Conservation (phyloP, 2,888 invertebrate genomes). For the Hemithea aestivaria region DNA sequence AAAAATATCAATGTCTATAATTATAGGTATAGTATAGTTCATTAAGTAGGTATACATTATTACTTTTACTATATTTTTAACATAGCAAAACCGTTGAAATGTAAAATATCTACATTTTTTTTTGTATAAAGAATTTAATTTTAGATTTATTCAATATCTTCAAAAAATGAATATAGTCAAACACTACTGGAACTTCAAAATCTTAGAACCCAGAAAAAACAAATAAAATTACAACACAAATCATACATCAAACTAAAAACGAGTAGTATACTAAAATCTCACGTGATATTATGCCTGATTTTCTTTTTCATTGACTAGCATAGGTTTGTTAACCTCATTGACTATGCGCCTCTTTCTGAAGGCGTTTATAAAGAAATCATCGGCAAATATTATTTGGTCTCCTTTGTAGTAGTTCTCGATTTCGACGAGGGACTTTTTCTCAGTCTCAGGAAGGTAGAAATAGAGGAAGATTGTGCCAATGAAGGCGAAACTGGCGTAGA, state of each 20-base stretch:
- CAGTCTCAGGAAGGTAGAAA: constrained; percentile 77
- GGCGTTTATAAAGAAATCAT: constrained; percentile 63
- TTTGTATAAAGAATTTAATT: no score
- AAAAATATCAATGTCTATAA: no score
- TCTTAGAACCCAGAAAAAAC: no score
- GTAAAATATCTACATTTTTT: no score
- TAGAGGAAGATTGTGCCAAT: constrained; percentile 72
- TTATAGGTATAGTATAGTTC: no score
- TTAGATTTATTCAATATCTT: no score
- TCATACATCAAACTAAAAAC: background rate
- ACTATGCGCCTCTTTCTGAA: constrained; percentile 46
- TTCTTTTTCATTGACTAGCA: constrained; percentile 50
- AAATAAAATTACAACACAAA: background rate
- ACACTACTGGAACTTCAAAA: no score
- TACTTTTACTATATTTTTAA: no score
- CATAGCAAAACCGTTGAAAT: no score
- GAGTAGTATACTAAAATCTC: background rate
- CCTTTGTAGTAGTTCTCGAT: constrained; percentile 72
- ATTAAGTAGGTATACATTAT: no score
- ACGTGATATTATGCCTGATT: constrained; percentile 19
- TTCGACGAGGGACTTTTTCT: constrained; percentile 69
- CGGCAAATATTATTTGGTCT: constrained; percentile 57
- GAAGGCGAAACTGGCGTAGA: constrained; percentile 65
- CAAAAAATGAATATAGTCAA: no score
- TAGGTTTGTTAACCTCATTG: constrained; percentile 48